These are phyloP conservation scores for Ianthella basta DNA, from an alignment of 37 sponge, comb jelly and placozoan genomes.

Conservation along the genomic window DNA sequence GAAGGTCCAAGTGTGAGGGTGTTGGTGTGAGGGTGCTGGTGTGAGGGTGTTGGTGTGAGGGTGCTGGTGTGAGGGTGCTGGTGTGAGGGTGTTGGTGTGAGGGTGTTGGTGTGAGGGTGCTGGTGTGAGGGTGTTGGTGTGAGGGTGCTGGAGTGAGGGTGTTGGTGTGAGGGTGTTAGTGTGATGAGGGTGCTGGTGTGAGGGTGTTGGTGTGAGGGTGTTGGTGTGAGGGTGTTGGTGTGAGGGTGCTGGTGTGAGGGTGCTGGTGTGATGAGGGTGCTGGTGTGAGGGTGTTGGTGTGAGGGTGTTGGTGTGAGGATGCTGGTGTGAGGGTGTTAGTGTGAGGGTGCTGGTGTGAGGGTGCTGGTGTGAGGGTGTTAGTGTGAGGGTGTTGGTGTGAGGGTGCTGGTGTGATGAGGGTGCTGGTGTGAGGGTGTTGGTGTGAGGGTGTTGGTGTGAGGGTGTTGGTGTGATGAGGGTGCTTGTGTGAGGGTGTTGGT, in stretches of 20 bases:
- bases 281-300: not conserved
- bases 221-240: too few species aligned
- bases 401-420: not conserved
- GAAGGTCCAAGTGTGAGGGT: not conserved
- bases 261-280: too few species aligned
- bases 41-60: not conserved
- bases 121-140: not conserved
- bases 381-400: not conserved
- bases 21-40: not conserved
- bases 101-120: too few species aligned
- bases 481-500: too few species aligned
- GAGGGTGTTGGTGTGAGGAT: not conserved
- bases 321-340: too few species aligned
- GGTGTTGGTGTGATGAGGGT: not conserved
- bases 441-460: too few species aligned
- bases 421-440: not conserved
- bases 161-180: not conserved
- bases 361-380: not conserved
- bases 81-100: too few species aligned
- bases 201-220: too few species aligned
- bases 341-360: too few species aligned
- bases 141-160: not conserved
- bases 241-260: not conserved
- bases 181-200: too few species aligned
- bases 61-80: not conserved